These are phyloP conservation scores for Macrostomum lignano DNA, from an alignment of 1,140 invertebrate genomes.

Conservation along the genomic window DNA sequence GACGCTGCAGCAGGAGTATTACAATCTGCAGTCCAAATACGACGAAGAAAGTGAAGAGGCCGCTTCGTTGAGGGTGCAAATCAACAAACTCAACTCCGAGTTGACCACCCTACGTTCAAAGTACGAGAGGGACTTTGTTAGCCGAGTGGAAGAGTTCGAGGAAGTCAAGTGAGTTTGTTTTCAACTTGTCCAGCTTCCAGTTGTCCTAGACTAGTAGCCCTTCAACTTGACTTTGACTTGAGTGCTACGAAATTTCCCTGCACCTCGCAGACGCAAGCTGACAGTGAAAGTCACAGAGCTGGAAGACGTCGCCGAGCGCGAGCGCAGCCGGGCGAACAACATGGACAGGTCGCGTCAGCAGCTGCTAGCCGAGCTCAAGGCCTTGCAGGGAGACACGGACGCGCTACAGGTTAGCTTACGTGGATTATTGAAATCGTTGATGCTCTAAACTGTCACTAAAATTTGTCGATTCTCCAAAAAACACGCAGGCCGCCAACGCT, in stretches of 20 bases:
- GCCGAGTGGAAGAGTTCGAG: slow-evolving; percentile 22
- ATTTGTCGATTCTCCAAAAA: too few relatives aligned
- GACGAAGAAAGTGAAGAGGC: slow-evolving; percentile 22
- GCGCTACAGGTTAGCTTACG: too few relatives aligned
- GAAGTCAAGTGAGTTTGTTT: slow-evolving; percentile 15
- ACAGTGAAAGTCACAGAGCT: slow-evolving; percentile 19
- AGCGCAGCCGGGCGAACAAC: slow-evolving; percentile 13
- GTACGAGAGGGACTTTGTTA: slow-evolving; percentile 22
- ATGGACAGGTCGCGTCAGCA: too few relatives aligned
- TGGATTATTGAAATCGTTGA: too few relatives aligned
- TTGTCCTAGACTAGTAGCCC: too few relatives aligned
- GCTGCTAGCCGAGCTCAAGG: too few relatives aligned
- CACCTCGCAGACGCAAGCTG: slow-evolving; percentile 16
- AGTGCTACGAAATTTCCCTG: too few relatives aligned
- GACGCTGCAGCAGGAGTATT: slow-evolving; percentile 22
- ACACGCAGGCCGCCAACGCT: too few relatives aligned
- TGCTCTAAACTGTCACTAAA: too few relatives aligned
- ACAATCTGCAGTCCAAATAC: slow-evolving; percentile 20
- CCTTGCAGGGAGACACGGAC: too few relatives aligned
- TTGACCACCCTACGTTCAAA: slow-evolving; percentile 16
- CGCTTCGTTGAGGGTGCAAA: slow-evolving; percentile 13
- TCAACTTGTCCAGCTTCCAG: background rate
- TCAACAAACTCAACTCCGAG: slow-evolving; percentile 16
- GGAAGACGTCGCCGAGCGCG: slow-evolving; percentile 16
- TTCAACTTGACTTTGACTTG: too few relatives aligned